phyloP scores from a whole-genome alignment of 2,113 vertebrate species.

The Uria lomvia region DNA sequence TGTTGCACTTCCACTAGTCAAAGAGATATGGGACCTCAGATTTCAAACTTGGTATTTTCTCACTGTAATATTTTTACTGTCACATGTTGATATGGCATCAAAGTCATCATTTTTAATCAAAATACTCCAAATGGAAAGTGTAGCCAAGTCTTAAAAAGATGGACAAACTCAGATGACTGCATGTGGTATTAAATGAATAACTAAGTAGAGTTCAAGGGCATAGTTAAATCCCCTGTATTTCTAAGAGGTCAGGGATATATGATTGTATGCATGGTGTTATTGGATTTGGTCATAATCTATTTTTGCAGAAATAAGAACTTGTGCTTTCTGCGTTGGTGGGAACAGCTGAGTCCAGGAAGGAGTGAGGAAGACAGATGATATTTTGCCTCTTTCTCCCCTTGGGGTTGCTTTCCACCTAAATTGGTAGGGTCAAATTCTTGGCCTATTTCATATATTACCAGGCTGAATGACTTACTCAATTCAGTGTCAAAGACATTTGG shows the following conservation, averaged over 20 bases:
- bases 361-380: neutral
- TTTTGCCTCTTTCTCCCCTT: neutral
- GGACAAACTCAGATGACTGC: neutral
- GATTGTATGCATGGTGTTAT: neutral
- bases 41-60: neutral
- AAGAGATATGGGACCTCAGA: neutral
- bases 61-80: neutral
- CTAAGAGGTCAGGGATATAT: neutral
- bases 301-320: neutral
- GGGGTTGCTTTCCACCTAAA: neutral
- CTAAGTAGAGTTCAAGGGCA: neutral
- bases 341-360: neutral
- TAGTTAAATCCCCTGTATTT: rapidly evolving
- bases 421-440: neutral
- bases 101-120: neutral
- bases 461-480: neutral
- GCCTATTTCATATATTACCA: neutral
- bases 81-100: neutral
- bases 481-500: neutral
- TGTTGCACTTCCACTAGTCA: neutral
- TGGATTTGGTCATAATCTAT: neutral
- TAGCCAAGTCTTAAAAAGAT: neutral
- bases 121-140: neutral
- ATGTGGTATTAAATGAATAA: neutral
- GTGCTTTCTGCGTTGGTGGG: neutral